Percentiles rank a stretch among this genome's conserved stretches.
phyloP scores from a whole-genome alignment of 2,888 invertebrate genomes.

The Arenicola marina region DNA sequence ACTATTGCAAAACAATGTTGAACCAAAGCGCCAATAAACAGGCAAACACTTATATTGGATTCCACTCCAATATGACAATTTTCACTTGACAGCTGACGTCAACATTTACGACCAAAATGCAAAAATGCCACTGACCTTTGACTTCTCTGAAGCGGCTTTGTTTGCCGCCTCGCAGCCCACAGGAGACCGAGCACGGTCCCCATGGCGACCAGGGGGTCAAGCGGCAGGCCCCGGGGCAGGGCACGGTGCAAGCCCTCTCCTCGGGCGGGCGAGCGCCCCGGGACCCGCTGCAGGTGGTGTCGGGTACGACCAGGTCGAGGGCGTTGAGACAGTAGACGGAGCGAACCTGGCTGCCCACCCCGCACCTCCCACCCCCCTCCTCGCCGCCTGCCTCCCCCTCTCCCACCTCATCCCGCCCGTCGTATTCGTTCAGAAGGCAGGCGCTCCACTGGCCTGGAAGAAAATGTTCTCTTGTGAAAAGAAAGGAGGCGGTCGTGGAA shows the following conservation, averaged over 20 bases:
- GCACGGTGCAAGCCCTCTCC: not conserved
- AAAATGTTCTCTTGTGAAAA: too few relatives aligned
- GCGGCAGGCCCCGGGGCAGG: not conserved
- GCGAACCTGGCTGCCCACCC: slow-evolving; percentile 22
- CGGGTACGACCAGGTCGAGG: slow-evolving; percentile 17
- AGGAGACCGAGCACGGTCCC: not conserved
- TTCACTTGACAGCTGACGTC: too few relatives aligned
- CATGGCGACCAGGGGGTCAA: not conserved
- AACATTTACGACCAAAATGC: too few relatives aligned
- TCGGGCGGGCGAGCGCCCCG: not conserved
- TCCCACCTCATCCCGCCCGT: not conserved
- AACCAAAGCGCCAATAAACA: too few relatives aligned
- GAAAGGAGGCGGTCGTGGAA: too few relatives aligned
- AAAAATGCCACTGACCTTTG: not conserved
- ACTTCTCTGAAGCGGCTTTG: not conserved
- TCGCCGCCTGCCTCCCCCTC: too few relatives aligned
- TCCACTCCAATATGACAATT: too few relatives aligned
- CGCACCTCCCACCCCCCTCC: too few relatives aligned
- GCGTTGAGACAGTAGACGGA: slow-evolving; percentile 25
- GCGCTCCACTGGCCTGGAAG: slow-evolving; percentile 20
- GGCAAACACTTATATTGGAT: not conserved
- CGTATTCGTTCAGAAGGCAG: slow-evolving; percentile 10
- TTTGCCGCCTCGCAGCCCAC: not conserved
- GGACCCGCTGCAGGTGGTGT: slow-evolving; percentile 8
- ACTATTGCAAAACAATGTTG: too few relatives aligned